Conservation (phyloP, 2,113 vertebrate species). For the Notiomystis cincta region DNA sequence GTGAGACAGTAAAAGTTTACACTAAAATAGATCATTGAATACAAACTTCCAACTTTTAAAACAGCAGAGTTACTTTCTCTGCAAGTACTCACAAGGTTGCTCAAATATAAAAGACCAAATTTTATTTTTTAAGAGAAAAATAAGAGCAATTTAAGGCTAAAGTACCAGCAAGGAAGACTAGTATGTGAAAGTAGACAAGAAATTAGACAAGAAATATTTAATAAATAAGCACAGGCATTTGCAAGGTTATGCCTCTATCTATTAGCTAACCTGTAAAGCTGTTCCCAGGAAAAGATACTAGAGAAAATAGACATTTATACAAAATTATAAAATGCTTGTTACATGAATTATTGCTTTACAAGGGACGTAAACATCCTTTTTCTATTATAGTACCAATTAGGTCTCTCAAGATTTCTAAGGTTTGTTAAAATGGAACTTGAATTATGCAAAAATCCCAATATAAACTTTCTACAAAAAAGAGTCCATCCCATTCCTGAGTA, state of each 20-base stretch:
- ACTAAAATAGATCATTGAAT: background rate
- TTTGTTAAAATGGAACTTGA: constrained; percentile 67
- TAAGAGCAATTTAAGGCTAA: constrained; percentile 58
- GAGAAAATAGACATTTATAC: constrained; percentile 83
- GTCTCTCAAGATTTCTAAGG: constrained; percentile 53
- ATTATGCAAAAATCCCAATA: constrained; percentile 69
- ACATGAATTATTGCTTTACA: constrained; percentile 76
- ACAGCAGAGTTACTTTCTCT: constrained; percentile 1
- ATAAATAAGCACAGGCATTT: constrained; percentile 58
- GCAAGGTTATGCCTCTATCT: constrained; percentile 57
- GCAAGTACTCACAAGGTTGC: constrained; percentile 16
- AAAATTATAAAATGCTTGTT: constrained; percentile 80
- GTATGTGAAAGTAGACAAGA: background rate
- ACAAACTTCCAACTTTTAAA: background rate
- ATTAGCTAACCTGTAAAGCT: constrained; percentile 55
- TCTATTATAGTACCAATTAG: constrained; percentile 69
- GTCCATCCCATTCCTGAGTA: constrained; percentile 80
- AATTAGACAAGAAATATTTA: background rate
- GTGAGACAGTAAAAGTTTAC: background rate
- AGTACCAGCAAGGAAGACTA: constrained; percentile 61
- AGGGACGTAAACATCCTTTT: constrained; percentile 69
- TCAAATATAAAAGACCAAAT: constrained; percentile 24
- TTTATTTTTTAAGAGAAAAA: constrained; percentile 36
- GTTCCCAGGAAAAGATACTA: constrained; percentile 74
- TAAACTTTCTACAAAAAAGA: constrained; percentile 78